Base-by-base conservation (phyloP, 2,888 invertebrate genomes). In the Yponomeuta plumbellus region DNA sequence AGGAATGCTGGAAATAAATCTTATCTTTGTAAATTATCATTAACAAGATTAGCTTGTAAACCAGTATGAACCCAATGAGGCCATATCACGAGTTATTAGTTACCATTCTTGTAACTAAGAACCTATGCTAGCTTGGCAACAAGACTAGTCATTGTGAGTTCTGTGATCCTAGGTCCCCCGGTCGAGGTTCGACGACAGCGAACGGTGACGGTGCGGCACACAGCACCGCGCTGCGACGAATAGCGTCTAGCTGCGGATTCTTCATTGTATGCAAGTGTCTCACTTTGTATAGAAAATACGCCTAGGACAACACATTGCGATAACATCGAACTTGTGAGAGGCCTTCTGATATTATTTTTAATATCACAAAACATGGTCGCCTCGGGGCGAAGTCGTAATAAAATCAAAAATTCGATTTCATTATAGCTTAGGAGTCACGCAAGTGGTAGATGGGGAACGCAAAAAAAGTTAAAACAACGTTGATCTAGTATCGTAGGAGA, bases 321-420 rank as follows among this genome's bases (percentile, higher is more conserved):
- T 34, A 34, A 34, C 34, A 34, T 34, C 34, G 6, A 34, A 34
- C 34, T 34, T 10, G 34, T 17, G 17, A 17, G 13, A 17, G 44
- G 44, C 44, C 13, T 17, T 17, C 44, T 52, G 44, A 17, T 52
- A 52, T 52, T 52, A 52, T 52, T 52, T 52, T 52, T 52, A 52
- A 52, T 52, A 52, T 52, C 44, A 52, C 44, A 52, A 52, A 59
- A 23, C 59, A 44, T 2, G 17, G 22, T 64, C 57, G 65, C 65
- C 65, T 8, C 11, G 26, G 22, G 65, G 65, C 65, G 26, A 56
- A 65, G 57, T 56, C 65, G 65, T 66, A 66, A 73, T 68, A 72
- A 71, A 71, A 73, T 66, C 68, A 71, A 65, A 64, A 74, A 74
- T 71, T 73, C 71, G 71, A 73, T 75, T 73, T 75, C 73, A 71